Evolutionary conservation across 2,888 invertebrate genomes (phyloP).

Genomic region (Scaeva pyrastri): DNA sequence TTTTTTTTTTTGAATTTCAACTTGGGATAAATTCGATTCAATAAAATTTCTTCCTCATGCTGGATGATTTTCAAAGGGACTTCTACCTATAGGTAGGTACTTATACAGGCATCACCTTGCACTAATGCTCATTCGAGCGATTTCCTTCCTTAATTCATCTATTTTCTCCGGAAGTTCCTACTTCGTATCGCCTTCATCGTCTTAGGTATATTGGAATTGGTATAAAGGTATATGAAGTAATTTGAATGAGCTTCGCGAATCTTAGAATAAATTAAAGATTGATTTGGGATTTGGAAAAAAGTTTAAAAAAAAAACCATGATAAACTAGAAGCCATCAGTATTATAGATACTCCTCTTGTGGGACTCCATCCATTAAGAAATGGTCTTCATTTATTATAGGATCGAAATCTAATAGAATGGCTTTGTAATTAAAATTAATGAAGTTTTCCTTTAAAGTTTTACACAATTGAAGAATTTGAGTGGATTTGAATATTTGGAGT

Average conservation of each 20-base stretch:
- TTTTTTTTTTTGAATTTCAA: too few species aligned
- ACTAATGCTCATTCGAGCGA: slow-evolving; percentile 63
- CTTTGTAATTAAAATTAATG: slow-evolving; percentile 74
- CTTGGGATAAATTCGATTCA: slow-evolving; percentile 32
- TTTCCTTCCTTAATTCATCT: slow-evolving; percentile 35
- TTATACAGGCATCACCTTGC: slow-evolving; percentile 46
- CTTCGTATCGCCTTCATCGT: too few species aligned
- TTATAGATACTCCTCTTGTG: slow-evolving; percentile 26
- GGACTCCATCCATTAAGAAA: slow-evolving; percentile 54
- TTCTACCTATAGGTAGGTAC: background rate
- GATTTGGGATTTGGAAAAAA: slow-evolving; percentile 34
- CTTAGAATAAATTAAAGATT: slow-evolving; percentile 67
- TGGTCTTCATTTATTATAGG: slow-evolving; percentile 53
- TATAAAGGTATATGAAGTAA: background rate
- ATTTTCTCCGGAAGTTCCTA: background rate
- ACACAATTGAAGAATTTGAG: background rate
- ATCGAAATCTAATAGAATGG: slow-evolving; percentile 61
- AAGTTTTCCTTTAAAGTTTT: slow-evolving; percentile 78
- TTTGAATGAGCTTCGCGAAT: slow-evolving; percentile 56
- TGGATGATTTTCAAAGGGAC: slow-evolving; percentile 30
- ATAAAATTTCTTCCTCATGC: slow-evolving; percentile 32
- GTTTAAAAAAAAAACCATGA: slow-evolving; percentile 13
- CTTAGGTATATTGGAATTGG: too few species aligned
- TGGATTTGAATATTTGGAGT: slow-evolving; percentile 81
- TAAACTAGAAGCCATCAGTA: slow-evolving; percentile 3